Base-by-base conservation (phyloP, 2,797 vertebrate species). In the Pseudotriccus pelzelni region DNA sequence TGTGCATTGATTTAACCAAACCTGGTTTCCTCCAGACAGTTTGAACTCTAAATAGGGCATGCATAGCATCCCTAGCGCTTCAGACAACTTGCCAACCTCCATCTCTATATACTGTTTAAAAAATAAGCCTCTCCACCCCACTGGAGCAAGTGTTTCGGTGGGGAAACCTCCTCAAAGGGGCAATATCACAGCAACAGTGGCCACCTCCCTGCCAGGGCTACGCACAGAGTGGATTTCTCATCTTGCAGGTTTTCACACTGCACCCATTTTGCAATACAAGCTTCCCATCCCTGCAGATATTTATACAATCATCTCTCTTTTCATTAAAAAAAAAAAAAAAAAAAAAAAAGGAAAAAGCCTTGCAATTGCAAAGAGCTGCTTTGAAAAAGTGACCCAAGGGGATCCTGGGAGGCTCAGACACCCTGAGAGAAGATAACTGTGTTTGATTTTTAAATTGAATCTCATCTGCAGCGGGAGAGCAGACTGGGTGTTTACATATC, bases 261-360 rank as follows among this genome's bases (percentile, higher is more conserved):
- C 21, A 72, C 8, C 36, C 1, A 0, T n/a, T 32, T 0, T 56
- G 36, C 56, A 70, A 41, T 11, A 27, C 10, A 47, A 56, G 27
- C 36, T 69, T 53, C 62, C 36, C 14, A 59, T 11, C 44, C 69
- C 73, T 47, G 37, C 0, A 74, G 62, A 9, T 69, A 70, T 70
- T 86, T 88, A 63, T 9, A 72, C 7, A 68, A 52, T 2, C 4
- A 84, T 24, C 17, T 62, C 43, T 6, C 36, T 74, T 77, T 68
- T 62, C 53, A 78, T 80, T 53, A 27, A 66, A 59, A 68, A 43
- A 39, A 39, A 37, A 37, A 37, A 37, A 37, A 37, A 37, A 32
- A 27, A 30, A 32, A 20, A 27, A 30, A 32, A 20, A 46, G 39
- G 24, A 66, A 27, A 30, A 32, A 20, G 43, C 36, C 43, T 62